A percentile compares a stretch with the other conserved stretches of the same genome.
phyloP scores from a whole-genome alignment of 2,113 vertebrate genomes.

The Phaethon lepturus region DNA sequence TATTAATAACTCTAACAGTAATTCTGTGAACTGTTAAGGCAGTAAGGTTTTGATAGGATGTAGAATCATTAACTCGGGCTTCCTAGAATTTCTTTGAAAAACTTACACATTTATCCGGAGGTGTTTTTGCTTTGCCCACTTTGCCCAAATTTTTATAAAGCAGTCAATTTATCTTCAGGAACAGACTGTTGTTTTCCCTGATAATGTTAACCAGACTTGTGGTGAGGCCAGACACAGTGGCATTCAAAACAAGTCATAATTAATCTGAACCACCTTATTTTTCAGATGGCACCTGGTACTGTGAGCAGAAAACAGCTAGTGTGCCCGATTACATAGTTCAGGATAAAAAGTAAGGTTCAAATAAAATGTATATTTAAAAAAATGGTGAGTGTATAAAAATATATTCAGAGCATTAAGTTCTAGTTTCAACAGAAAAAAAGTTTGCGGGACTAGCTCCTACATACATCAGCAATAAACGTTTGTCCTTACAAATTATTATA shows the following conservation, averaged over 20 bases:
- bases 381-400: background rate
- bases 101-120: background rate
- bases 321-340: background rate
- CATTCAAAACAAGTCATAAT: slow-evolving; percentile 22
- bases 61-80: background rate
- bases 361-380: background rate
- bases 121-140: background rate
- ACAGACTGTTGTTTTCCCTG: slow-evolving; percentile 13
- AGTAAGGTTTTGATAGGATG: background rate
- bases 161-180: slow-evolving; percentile 30
- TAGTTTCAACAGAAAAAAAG: background rate
- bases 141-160: background rate
- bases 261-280: background rate
- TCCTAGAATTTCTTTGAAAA: slow-evolving; percentile 2
- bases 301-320: background rate
- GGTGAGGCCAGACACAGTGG: slow-evolving; percentile 25
- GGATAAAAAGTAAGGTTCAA: background rate
- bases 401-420: background rate
- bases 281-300: background rate
- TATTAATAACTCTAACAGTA: background rate
- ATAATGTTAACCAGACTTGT: slow-evolving; percentile 31
- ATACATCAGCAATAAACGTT: background rate
- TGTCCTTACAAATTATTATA: background rate
- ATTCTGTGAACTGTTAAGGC: background rate
- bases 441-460: background rate